Evolutionary conservation across 2,797 vertebrate species (phyloP), one percentile per base, ranked within the genome.

Genomic region (Hoplostethus atlanticus): DNA sequence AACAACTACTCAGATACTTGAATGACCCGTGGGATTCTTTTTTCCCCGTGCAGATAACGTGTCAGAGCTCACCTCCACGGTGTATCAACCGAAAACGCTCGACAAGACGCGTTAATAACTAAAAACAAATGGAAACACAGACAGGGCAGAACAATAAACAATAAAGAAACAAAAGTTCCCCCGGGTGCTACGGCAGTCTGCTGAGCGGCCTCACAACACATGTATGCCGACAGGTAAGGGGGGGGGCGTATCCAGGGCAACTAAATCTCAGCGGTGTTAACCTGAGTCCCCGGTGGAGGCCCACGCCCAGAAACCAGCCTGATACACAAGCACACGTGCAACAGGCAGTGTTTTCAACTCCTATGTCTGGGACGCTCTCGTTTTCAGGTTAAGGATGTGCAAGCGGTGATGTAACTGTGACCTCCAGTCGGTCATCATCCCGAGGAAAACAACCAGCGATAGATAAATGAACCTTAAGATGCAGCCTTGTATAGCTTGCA

Each of bases 201-300:
- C 79, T 74, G 36, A 83, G 80, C 71, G 60, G 83, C 91, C 84
- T 82, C 84, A 84, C 89, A 88, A 91, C 91, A 83, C 84, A 92
- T 78, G 79, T 73, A 82, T 91, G 86, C 82, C 87, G 81, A 76
- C 79, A 81, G 81, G 70, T 60, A 71, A 21, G 21, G 21, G 21
- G 21, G 67, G 79, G 66, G 87, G 81, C 81, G 91, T 94, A 89
- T 91, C 93, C 91, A 90, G 73, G 89, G 89, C 87, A 92, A 95
- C 93, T 75, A 82, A 90, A 84, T 89, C 89, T 91, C 89, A 74
- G 55, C 68, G 73, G 91, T 78, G 75, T 80, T 88, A 75, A 82
- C 84, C 75, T 71, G 68, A 75, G 69, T 77, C 86, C 86, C 79
- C 66, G 6, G 64, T 82, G 87, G 85, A 90, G 89, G 80, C 78